These are phyloP conservation scores for Ochlodes sylvanus DNA, from an alignment of 2,888 invertebrate genomes.

Conservation along the genomic window DNA sequence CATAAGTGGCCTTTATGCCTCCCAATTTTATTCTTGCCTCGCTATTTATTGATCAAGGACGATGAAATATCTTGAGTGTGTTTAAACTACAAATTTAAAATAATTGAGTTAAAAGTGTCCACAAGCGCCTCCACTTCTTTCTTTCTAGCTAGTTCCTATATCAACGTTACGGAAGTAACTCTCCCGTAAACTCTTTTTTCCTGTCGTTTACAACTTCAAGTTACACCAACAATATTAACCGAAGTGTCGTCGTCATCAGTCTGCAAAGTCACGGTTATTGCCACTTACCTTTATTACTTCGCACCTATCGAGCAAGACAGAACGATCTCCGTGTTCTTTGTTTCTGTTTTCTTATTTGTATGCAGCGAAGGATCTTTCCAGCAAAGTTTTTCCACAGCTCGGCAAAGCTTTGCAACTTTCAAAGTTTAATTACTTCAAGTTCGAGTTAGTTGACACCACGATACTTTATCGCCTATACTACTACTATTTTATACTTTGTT, in stretches of 20 bases:
- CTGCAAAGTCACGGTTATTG: neutral
- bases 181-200: too few species aligned
- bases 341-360: constrained; percentile 27
- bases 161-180: too few species aligned
- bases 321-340: neutral
- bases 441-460: constrained; percentile 33
- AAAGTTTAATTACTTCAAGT: constrained; percentile 36
- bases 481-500: constrained; percentile 19
- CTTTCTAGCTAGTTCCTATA: too few species aligned
- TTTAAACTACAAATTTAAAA: too few species aligned
- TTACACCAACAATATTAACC: neutral
- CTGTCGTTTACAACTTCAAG: neutral
- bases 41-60: too few species aligned
- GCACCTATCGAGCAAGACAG: neutral
- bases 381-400: constrained; percentile 28
- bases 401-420: constrained; percentile 31
- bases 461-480: constrained; percentile 24
- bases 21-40: too few species aligned
- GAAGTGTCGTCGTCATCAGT: neutral
- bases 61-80: too few species aligned
- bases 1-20: too few species aligned
- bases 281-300: constrained; percentile 4
- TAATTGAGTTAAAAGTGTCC: too few species aligned
- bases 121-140: too few species aligned
- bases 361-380: constrained; percentile 22